A percentile compares a stretch with the other conserved stretches of the same genome.
Evolutionary conservation across 2,113 vertebrate genomes (phyloP).

Genomic region (Collichthys lucidus): DNA sequence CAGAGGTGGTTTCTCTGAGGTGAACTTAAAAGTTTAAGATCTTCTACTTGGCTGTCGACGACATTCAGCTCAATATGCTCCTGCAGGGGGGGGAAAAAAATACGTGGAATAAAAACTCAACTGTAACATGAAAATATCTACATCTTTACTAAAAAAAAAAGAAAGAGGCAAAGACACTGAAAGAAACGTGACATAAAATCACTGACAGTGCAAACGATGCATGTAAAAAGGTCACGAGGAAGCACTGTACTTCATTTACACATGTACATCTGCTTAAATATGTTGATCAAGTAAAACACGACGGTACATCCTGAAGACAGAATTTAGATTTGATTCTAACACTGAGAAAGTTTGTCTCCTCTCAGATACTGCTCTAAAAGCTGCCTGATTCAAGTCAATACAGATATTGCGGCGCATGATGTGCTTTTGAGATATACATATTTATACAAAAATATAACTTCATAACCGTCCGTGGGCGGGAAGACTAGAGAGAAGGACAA

Average conservation of each 20-base stretch:
- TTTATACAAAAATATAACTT: conserved; percentile 54
- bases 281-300: neutral
- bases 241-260: neutral
- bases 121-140: neutral
- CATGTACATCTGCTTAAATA: conserved; percentile 13
- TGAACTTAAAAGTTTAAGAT: neutral
- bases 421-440: conserved; percentile 5
- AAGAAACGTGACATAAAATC: neutral
- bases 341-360: neutral
- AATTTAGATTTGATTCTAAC: neutral
- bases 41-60: neutral
- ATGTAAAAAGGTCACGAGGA: neutral
- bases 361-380: neutral
- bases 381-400: neutral
- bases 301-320: neutral
- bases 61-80: neutral
- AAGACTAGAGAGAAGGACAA: conserved; percentile 18
- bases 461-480: neutral
- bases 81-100: too few relatives aligned
- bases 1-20: neutral
- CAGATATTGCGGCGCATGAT: neutral
- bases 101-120: conserved; percentile 10
- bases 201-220: neutral
- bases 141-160: neutral
- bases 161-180: neutral